These are phyloP conservation scores for Rosalia funebris DNA, from an alignment of 2,888 invertebrate genomes.

Conservation along the genomic window DNA sequence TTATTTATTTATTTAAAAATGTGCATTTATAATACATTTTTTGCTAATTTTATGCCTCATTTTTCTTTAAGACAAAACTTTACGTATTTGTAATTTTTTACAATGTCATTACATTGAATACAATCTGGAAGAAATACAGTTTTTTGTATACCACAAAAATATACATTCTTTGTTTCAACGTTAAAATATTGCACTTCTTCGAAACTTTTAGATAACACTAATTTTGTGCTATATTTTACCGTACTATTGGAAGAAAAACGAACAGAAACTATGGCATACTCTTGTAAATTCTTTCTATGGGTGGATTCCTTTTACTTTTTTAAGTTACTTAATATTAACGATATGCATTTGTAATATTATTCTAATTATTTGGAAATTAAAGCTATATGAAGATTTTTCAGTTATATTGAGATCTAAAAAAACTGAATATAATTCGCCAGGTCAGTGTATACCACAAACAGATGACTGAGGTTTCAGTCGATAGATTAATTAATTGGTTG, in stretches of 20 bases:
- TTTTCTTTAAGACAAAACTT: constrained; percentile 51
- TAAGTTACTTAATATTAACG: constrained; percentile 58
- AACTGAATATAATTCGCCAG: constrained; percentile 28
- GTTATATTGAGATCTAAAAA: constrained; percentile 45
- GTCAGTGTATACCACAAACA: neutral
- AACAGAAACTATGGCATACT: constrained; percentile 49
- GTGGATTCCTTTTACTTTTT: constrained; percentile 54
- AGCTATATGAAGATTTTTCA: constrained; percentile 51
- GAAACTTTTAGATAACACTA: constrained; percentile 44
- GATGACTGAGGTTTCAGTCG: neutral
- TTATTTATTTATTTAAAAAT: constrained; percentile 61
- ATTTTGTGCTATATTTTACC: constrained; percentile 51
- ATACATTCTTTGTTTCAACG: constrained; percentile 51
- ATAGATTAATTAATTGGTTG: neutral
- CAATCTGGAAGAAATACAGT: constrained; percentile 60
- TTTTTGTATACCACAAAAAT: constrained; percentile 58
- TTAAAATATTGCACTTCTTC: constrained; percentile 60
- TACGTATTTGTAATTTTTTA: constrained; percentile 62
- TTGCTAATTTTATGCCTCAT: constrained; percentile 55
- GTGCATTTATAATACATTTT: constrained; percentile 60
- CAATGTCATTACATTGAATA: constrained; percentile 61
- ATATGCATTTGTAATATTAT: constrained; percentile 59
- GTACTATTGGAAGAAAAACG: constrained; percentile 38
- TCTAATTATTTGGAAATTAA: constrained; percentile 58
- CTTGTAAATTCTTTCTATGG: constrained; percentile 50